Base-by-base conservation (phyloP, 2,888 invertebrate genomes). In the Dorcus hopei region DNA sequence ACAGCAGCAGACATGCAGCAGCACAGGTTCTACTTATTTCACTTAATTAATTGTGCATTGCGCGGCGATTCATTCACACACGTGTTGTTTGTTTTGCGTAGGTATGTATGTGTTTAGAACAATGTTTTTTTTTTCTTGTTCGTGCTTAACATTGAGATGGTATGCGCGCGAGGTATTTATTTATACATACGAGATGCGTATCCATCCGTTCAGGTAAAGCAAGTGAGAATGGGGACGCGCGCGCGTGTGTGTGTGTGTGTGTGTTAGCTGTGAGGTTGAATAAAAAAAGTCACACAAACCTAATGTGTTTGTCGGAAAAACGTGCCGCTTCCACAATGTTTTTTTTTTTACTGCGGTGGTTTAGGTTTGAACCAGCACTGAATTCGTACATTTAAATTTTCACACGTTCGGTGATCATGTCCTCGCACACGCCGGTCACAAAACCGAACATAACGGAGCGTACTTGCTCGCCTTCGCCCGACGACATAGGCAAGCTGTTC, bases 401-500 rank as follows among this genome's bases (percentile, higher is more conserved):
- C 45, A 39, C 57, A 57, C 57, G 45, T 51, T 33, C 47, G 51
- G 48, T 57, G 43, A 38, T 52, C 45, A 45, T 23, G 23, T 45
- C 16, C 45, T 45, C 45, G 47, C 57, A 47, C 57, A 57, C 51
- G 57, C 52, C 57, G 57, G 57, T 50, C 51, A 57, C 57, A 47
- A 47, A 52, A 52, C 16, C 45, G 45, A 57, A 48, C 40, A 47
- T 56, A 52, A 51, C 54, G 49, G 51, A 38, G 38, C 49, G 49
- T 38, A 9, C 19, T 16, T 53, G 54, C 50, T 42, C 52, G 52
- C 54, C 58, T 58, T 55, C 41, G 49, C 54, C 57, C 61, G 58
- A 55, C 61, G 49, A 49, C 53, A 49, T 52, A 45, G 48, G 52
- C 59, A 56, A 58, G 52, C 58, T 45, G 54, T 42, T 53, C 57